Evolutionary conservation across 2,888 invertebrate genomes (phyloP).

Genomic region (Branchellion lobata): DNA sequence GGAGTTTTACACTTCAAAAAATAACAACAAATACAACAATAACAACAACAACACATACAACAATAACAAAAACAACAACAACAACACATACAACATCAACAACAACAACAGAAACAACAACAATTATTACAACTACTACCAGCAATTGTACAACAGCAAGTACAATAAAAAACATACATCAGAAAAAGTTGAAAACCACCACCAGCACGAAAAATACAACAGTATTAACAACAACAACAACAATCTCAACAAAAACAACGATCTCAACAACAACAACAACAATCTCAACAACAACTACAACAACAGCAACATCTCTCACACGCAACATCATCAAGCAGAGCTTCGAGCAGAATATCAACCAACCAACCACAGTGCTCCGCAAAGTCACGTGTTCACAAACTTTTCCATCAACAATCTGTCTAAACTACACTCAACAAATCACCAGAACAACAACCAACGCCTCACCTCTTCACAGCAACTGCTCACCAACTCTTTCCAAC

Average conservation of each 20-base stretch:
- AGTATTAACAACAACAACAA: neutral
- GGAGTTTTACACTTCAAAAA: neutral
- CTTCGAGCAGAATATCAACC: too few relatives aligned
- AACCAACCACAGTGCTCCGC: too few relatives aligned
- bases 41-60: too few relatives aligned
- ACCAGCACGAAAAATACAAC: neutral
- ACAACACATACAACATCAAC: neutral
- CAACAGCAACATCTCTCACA: neutral
- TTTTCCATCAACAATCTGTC: neutral
- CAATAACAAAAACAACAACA: neutral
- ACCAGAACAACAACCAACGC: too few relatives aligned
- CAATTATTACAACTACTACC: neutral
- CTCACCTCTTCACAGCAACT: too few relatives aligned
- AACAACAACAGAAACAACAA: neutral
- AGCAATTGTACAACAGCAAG: neutral
- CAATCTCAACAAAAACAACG: neutral
- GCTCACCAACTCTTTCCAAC: too few relatives aligned
- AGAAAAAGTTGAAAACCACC: neutral
- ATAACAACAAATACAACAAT: too few relatives aligned
- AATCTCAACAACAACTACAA: neutral
- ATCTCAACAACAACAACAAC: constrained; percentile 3
- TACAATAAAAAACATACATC: neutral
- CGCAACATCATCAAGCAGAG: neutral
- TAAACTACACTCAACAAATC: too few relatives aligned
- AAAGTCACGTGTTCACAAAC: too few relatives aligned